These are phyloP conservation scores for Xylocopa sonorina DNA, from an alignment of 1,140 invertebrate species.

Conservation along the genomic window DNA sequence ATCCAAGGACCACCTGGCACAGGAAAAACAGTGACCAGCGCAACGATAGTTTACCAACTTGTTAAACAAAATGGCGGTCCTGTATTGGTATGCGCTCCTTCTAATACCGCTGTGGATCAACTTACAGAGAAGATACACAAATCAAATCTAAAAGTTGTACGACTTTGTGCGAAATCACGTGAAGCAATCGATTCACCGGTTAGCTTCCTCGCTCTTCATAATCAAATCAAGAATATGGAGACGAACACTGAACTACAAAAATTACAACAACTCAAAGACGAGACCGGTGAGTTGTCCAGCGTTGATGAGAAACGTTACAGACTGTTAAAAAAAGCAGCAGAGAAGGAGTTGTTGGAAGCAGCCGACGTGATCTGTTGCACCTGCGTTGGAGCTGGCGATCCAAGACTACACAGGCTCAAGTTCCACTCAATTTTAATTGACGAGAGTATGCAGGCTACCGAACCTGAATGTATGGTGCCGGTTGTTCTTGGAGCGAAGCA, in stretches of 20 bases:
- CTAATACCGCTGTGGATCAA: conserved; percentile 99
- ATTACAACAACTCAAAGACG: conserved; percentile 97
- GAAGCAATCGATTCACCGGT: conserved; percentile 99
- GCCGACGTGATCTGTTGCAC: conserved; percentile 99
- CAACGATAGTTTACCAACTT: conserved; percentile 99
- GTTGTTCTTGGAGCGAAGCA: conserved; percentile 98
- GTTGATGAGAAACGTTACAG: conserved; percentile 97
- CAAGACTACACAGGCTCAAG: conserved; percentile 93
- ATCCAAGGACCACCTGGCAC: conserved; percentile 98
- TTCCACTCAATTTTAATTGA: conserved; percentile 99
- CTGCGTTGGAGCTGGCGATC: conserved; percentile 99
- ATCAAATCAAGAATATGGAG: conserved; percentile 97
- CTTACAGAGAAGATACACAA: conserved; percentile 99
- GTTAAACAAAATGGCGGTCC: conserved; percentile 97
- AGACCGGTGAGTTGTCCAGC: conserved; percentile 96
- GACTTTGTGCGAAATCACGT: conserved; percentile 98
- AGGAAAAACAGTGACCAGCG: conserved; percentile 99
- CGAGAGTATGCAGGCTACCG: conserved; percentile 98
- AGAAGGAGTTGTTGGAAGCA: conserved; percentile 95
- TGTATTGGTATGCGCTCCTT: conserved; percentile 98
- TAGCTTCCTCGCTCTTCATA: conserved; percentile 97
- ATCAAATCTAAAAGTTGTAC: conserved; percentile 98
- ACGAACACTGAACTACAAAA: conserved; percentile 96
- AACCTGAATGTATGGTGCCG: conserved; percentile 99
- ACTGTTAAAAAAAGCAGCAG: conserved; percentile 94